These are phyloP conservation scores for Fistularia tabacaria DNA, from an alignment of 2,797 vertebrate species.

Conservation along the genomic window DNA sequence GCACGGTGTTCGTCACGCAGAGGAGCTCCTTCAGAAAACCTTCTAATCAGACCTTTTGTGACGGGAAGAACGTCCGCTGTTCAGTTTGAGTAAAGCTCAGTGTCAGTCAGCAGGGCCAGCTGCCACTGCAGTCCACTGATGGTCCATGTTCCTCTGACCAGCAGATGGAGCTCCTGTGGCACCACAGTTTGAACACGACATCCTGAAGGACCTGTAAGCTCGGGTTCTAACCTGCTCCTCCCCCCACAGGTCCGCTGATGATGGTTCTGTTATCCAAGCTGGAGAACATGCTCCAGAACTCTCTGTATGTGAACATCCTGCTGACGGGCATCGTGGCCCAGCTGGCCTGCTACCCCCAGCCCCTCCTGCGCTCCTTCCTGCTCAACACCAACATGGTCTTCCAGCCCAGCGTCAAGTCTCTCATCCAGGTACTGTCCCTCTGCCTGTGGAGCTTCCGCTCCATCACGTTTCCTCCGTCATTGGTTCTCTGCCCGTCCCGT, in stretches of 20 bases:
- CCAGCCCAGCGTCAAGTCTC: conserved; percentile 96
- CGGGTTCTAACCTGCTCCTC: background rate
- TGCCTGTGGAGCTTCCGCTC: background rate
- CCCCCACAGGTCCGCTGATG: conserved; percentile 87
- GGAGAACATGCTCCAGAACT: conserved; percentile 97
- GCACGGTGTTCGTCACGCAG: too few species aligned
- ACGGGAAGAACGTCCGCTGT: too few species aligned
- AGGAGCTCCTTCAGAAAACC: too few species aligned
- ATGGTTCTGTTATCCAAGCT: conserved; percentile 91
- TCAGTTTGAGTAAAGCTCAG: too few species aligned
- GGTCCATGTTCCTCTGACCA: too few species aligned
- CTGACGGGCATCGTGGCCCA: conserved; percentile 93
- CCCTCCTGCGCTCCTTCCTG: conserved; percentile 95
- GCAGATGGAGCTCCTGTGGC: too few species aligned
- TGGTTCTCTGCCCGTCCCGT: background rate
- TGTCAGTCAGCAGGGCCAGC: too few species aligned
- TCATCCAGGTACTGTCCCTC: conserved; percentile 85
- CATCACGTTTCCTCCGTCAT: background rate
- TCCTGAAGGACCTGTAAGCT: background rate
- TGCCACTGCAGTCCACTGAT: too few species aligned
- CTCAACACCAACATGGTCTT: conserved; percentile 99
- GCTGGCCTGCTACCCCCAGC: conserved; percentile 94
- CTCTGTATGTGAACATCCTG: conserved; percentile 94
- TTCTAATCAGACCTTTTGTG: too few species aligned
- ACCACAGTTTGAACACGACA: background rate